Percentiles rank a stretch among this genome's conserved stretches.
These are phyloP conservation scores for Heterotis niloticus DNA, from an alignment of 2,113 vertebrate genomes.

Conservation along the genomic window DNA sequence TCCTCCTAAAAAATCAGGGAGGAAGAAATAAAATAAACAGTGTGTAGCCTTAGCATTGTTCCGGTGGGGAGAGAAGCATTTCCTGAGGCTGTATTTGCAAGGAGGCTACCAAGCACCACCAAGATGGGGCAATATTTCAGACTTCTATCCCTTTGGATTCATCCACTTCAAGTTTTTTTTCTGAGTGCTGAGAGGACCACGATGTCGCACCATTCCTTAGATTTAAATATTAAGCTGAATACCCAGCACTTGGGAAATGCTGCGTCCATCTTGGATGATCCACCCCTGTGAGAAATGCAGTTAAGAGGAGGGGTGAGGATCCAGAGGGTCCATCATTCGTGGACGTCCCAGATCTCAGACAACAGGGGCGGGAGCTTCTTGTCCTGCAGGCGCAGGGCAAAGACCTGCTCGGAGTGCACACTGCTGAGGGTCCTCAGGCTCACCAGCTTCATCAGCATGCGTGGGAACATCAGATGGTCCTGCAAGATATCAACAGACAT, in stretches of 20 bases:
- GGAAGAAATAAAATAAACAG: not conserved
- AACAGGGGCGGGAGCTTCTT: constrained; percentile 94
- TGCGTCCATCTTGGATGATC: not conserved
- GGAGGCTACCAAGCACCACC: constrained; percentile 11
- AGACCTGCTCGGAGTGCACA: constrained; percentile 96
- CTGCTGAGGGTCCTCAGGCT: constrained; percentile 92
- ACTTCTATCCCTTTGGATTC: not conserved
- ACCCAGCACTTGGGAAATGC: not conserved
- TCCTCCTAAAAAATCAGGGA: not conserved
- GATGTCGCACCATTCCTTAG: not conserved
- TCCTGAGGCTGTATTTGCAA: constrained; percentile 1
- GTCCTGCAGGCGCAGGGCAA: constrained; percentile 94
- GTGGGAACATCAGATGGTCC: constrained; percentile 95
- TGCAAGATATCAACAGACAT: constrained; percentile 41
- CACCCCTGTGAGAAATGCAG: not conserved
- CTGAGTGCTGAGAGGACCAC: not conserved
- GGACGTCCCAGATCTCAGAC: constrained; percentile 96
- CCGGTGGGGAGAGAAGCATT: not conserved
- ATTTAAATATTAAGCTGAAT: not conserved
- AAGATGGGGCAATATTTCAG: constrained; percentile 10
- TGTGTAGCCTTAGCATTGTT: not conserved
- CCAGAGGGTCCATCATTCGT: constrained; percentile 69
- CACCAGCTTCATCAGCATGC: constrained; percentile 98
- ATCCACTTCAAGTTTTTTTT: not conserved
- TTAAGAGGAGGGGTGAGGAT: not conserved